Percentiles rank a stretch among this genome's conserved stretches.
Evolutionary conservation across 2,113 vertebrate species (phyloP).

Genomic region (Petromus typicus): DNA sequence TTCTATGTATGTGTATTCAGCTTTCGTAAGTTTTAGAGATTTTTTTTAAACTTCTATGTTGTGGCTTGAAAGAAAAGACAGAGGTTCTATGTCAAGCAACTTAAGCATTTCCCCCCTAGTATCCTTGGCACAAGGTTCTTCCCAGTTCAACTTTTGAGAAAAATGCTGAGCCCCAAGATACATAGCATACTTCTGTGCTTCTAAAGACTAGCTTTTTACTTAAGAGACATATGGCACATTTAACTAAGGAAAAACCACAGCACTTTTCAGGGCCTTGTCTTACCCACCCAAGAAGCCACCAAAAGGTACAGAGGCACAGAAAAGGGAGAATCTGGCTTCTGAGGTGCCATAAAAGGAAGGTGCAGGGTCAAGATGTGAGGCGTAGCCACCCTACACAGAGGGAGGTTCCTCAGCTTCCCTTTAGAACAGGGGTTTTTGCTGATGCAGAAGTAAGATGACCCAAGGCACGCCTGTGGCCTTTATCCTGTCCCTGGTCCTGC

Average conservation of each 20-base stretch:
- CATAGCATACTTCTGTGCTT: neutral
- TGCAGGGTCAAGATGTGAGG: neutral
- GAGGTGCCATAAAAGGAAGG: neutral
- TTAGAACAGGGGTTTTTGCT: neutral
- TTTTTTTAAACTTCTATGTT: neutral
- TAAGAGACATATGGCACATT: constrained; percentile 26
- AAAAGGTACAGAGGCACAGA: neutral
- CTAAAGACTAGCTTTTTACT: neutral
- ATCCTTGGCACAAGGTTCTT: neutral
- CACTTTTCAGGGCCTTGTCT: neutral
- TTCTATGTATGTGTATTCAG: neutral
- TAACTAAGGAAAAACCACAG: neutral
- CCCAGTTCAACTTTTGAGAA: neutral
- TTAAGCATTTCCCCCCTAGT: neutral
- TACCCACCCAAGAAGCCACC: neutral
- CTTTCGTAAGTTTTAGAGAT: neutral
- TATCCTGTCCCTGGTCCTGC: neutral
- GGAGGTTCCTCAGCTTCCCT: neutral
- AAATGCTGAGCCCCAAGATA: neutral
- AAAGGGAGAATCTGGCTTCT: neutral
- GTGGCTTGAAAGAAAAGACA: neutral
- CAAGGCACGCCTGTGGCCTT: neutral
- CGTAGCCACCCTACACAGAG: neutral
- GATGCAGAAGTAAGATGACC: neutral
- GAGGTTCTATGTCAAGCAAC: neutral